Base-by-base conservation (phyloP, 2,888 invertebrate genomes). In the Harpalus rubripes region DNA sequence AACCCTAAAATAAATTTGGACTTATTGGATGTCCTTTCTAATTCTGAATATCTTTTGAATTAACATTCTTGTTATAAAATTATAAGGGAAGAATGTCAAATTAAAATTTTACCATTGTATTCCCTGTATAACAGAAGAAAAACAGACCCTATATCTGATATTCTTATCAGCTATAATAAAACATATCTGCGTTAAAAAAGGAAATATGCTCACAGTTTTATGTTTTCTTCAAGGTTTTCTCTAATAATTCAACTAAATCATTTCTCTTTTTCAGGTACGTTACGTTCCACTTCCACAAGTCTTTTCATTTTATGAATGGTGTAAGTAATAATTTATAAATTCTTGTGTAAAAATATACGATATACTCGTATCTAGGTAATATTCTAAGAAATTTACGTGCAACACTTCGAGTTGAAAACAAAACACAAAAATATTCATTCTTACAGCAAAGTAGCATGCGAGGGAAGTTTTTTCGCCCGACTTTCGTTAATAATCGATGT, bases 281-380 rank as follows among this genome's bases (percentile, higher is more conserved):
- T n/a, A 74, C 18, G 72, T 8, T n/a, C 72, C 44, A 74, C 41
- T 74, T 74, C 12, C 72, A 10, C 72, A 68, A 68, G 16, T 74
- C 41, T 74, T 44, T 41, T 44, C 72, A 44, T 41, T 44, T 18
- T 16, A 44, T 72, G 72, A 22, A 72, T 41, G 18, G 18, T 52
- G 72, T 74, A 18, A 74, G 72, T 74, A 74, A 44, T 74, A 74
- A 74, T 74, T 74, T 44, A 44, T 74, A 44, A 74, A 74, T 74
- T 74, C 44, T 44, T 74, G 68, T 32, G 26, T 65, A 65, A 65
- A 32, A 65, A 65, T 65, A 65, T 32, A 32, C n/a, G 32, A 15
- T 65, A 18, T 65, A 68, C 32, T 39, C 39, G 32, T 16, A 22
- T 22, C 44, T 74, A 10, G 44, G 74, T 52, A 52, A 18, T 74